These are phyloP conservation scores for Pristiophorus japonicus DNA, from an alignment of 2,113 vertebrate species.

Conservation along the genomic window DNA sequence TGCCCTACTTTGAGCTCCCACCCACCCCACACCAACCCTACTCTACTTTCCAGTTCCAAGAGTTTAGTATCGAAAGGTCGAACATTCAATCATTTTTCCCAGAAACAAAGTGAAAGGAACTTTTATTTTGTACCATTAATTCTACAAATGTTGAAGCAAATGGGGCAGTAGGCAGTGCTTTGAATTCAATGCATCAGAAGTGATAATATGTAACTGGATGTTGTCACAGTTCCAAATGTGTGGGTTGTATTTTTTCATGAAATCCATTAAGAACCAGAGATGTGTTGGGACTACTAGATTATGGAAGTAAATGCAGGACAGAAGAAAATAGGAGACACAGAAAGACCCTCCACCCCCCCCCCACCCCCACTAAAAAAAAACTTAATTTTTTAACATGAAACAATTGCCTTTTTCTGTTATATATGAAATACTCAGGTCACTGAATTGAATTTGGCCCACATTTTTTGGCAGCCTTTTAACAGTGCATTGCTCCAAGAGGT, in stretches of 20 bases:
- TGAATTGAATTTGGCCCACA: not conserved
- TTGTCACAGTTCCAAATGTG: not conserved
- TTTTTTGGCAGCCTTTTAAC: not conserved
- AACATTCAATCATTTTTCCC: not conserved
- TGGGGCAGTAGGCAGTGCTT: not conserved
- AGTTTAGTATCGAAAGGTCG: not conserved
- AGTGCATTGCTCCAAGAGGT: not conserved
- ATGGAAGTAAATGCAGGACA: not conserved
- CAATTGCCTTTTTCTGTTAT: not conserved
- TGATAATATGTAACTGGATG: not conserved
- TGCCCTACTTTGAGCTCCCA: not conserved
- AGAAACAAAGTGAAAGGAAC: not conserved
- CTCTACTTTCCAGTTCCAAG: not conserved
- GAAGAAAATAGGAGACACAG: not conserved
- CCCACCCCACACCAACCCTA: too few species aligned
- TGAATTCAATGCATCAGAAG: not conserved
- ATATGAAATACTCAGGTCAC: not conserved
- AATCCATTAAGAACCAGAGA: not conserved
- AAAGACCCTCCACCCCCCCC: not conserved
- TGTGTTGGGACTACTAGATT: not conserved
- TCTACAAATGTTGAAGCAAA: too few species aligned
- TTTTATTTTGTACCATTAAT: not conserved
- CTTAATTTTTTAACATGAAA: not conserved
- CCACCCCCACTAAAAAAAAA: not conserved
- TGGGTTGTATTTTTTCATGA: not conserved